Percentiles rank a stretch among this genome's conserved stretches.
phyloP scores from a whole-genome alignment of 1,140 invertebrate species.

The Rhizoglyphus robini region DNA sequence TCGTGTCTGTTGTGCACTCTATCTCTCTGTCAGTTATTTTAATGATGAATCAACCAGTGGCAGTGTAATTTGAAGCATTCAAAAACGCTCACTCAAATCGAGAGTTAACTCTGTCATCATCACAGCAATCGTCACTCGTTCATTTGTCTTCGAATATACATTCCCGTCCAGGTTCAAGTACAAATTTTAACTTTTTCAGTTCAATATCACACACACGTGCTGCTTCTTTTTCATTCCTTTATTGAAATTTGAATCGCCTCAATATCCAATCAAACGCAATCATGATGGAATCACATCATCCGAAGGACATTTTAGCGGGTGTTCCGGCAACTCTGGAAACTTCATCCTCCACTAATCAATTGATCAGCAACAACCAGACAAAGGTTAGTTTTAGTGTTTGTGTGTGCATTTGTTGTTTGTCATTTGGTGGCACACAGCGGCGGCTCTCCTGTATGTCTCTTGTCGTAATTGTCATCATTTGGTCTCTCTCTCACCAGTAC shows the following conservation, averaged over 20 bases:
- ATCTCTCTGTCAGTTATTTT: too few species aligned
- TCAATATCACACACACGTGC: background rate
- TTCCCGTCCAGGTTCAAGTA: background rate
- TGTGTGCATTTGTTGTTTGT: background rate
- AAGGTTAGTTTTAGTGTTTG: background rate
- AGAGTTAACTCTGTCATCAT: too few species aligned
- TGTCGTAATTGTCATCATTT: background rate
- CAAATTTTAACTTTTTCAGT: background rate
- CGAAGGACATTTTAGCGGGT: background rate
- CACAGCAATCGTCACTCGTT: too few species aligned
- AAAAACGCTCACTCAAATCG: too few species aligned
- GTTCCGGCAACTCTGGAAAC: background rate
- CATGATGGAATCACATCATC: background rate
- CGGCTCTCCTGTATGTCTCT: background rate
- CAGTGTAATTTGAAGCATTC: too few species aligned
- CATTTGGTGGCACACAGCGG: background rate
- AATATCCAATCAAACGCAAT: background rate
- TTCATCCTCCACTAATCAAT: background rate
- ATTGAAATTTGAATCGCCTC: background rate
- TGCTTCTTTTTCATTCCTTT: background rate
- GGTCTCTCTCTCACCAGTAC: too few species aligned
- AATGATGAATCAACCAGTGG: too few species aligned
- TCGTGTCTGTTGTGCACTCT: too few species aligned
- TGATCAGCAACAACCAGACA: background rate
- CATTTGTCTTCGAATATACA: background rate